Evolutionary conservation across 2,797 vertebrate genomes (phyloP), one percentile per base, ranked within the genome.

Genomic region (Tapirus indicus): DNA sequence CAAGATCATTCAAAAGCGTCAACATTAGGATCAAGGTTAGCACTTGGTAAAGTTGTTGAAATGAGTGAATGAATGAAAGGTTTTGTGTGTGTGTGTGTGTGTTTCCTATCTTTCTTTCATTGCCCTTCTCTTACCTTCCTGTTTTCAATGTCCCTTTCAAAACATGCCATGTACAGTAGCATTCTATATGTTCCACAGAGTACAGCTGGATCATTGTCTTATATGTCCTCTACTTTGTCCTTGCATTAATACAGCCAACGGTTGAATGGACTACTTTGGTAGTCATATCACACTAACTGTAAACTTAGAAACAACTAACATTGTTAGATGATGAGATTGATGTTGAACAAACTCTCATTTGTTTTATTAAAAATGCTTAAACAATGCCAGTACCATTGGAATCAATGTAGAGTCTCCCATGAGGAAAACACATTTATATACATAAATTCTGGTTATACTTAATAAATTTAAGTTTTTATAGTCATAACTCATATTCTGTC

Each of bases 291-390:
- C 11, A 62, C 64, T 82, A 68, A 35, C 38, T 44, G 20, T 41
- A 66, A 80, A 64, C 77, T 75, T 94, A n/a, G 41, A 77, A n/a
- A 47, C 35, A 68, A 32, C 17, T 38, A 52, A 17, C 35, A 41
- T 75, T 85, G 7, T 80, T 91, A 69, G 17, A 20, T 52, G 21
- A 88, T 58, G 38, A 85, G 32, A 47, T 11, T 91, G 52, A 13
- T 92, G 6, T 75, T 80, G 80, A 75, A 79, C 27, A 79, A 87
- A 69, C 12, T 97, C 12, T 83, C 16, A 56, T 74, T 83, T 86
- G 17, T 83, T 85, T 52, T 66, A 41, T 84, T 91, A 49, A 93
- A 94, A 80, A 54, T 91, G 11, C 32, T 91, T 90, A n/a, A 77
- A 54, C n/a, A 60, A 14, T 77, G 38, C 4, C 44, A 74, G 27